Evolutionary conservation across 1,140 invertebrate species (phyloP), one percentile per base, ranked within the genome.

Genomic region (Acromyrmex charruanus): DNA sequence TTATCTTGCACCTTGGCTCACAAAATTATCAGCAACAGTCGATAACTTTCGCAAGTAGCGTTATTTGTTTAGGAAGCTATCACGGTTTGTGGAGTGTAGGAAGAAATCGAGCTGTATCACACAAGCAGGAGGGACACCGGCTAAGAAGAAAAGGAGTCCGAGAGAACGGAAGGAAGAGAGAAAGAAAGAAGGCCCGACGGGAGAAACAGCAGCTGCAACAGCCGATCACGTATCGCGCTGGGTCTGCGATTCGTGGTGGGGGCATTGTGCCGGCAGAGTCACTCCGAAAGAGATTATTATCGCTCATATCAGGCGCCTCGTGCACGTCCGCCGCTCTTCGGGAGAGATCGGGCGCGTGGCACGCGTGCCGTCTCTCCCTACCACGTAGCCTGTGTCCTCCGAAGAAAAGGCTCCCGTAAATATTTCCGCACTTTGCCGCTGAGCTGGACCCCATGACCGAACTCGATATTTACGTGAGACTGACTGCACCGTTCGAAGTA

Each of bases 201-300:
- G 92, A 94, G 92, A 94, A 94, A 92, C 93, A 94, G 94, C 94
- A 94, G 94, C 94, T 94, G 94, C 94, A 94, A 93, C 93, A 94
- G 91, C 92, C 94, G 93, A 94, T 94, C 80, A 94, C 91, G 92
- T 94, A 94, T 94, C 94, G 92, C 87, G 88, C 87, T 89, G 89
- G 89, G 87, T 53, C 85, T 80, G 53, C 80, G 86, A 66, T 53
- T 79, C 84, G 55, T 75, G 31, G 80, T 75, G 91, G 90, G 91
- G 92, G 88, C 89, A 88, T 87, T 88, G 89, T 92, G 91, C 92
- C 90, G 92, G 91, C 92, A 91, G 93, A 93, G 94, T 94, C 92
- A 94, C 92, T 92, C 80, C 21, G 69, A 16, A 35, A 69, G 89
- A 93, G 93, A 94, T 94, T 93, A 93, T 94, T 92, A 94, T 94